Percentiles rank a stretch among this genome's conserved stretches.
Conservation (phyloP, 1,140 invertebrate genomes). For the Portunus trituberculatus region DNA sequence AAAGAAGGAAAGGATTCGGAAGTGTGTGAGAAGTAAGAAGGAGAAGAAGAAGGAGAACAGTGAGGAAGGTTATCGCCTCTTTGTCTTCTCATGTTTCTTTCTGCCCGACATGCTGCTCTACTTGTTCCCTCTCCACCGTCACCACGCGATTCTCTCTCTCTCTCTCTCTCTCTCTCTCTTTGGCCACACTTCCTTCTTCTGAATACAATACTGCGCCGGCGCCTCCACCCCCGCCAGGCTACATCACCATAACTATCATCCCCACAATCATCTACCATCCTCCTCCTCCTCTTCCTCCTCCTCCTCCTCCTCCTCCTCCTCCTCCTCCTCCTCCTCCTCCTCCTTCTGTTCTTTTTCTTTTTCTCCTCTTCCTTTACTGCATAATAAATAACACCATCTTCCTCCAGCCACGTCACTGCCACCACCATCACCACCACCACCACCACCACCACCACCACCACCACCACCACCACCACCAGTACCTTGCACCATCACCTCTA, state of each 20-base stretch:
- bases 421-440: not conserved
- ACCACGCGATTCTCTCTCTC: not conserved
- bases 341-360: not conserved
- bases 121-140: too few species aligned
- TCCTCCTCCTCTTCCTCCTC: not conserved
- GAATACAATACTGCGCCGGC: not conserved
- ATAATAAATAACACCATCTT: not conserved
- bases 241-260: not conserved
- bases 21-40: too few species aligned
- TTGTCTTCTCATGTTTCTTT: too few species aligned
- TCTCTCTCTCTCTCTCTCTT: not conserved
- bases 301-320: too few species aligned
- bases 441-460: conserved; percentile 3
- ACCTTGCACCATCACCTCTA: not conserved
- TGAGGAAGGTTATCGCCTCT: too few species aligned
- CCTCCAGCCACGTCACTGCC: not conserved
- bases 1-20: too few species aligned
- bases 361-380: not conserved
- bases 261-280: not conserved
- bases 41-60: too few species aligned
- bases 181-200: not conserved
- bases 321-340: not conserved
- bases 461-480: too few species aligned
- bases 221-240: not conserved
- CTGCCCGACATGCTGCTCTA: too few species aligned